phyloP scores from a whole-genome alignment of 2,797 vertebrate species.

The Sebastes dallii region DNA sequence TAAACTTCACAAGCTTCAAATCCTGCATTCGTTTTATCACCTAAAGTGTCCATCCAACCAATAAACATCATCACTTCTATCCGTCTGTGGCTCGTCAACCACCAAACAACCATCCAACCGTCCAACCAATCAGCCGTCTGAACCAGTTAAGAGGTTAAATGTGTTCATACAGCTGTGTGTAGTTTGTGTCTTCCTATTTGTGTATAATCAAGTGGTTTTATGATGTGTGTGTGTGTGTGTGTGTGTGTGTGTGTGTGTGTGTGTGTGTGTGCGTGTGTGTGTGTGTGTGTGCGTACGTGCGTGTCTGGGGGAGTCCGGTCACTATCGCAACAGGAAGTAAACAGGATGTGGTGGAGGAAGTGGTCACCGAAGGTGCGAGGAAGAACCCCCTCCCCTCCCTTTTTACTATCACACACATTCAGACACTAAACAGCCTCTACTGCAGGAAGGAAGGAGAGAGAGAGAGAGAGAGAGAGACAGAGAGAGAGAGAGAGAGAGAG shows the following conservation, averaged over 20 bases:
- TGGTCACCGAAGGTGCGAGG: slow-evolving; percentile 48
- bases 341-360: slow-evolving; percentile 64
- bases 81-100: too few relatives aligned
- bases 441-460: background rate
- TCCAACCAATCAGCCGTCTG: too few relatives aligned
- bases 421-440: background rate
- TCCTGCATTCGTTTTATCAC: too few relatives aligned
- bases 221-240: background rate
- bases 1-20: too few relatives aligned
- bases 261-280: background rate
- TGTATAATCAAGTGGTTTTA: background rate
- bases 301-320: slow-evolving; percentile 23
- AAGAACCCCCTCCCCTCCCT: background rate
- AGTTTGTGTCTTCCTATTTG: background rate
- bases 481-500: too few relatives aligned
- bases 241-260: background rate
- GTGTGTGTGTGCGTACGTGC: background rate
- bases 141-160: background rate
- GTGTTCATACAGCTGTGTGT: background rate
- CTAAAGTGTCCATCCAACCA: too few relatives aligned
- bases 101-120: too few relatives aligned
- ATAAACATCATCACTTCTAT: too few relatives aligned
- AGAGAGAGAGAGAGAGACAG: too few relatives aligned
- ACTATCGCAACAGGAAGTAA: slow-evolving; percentile 52
- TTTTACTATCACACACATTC: background rate